Evolutionary conservation across 2,888 invertebrate species (phyloP).

Genomic region (Esperia sulphurella): DNA sequence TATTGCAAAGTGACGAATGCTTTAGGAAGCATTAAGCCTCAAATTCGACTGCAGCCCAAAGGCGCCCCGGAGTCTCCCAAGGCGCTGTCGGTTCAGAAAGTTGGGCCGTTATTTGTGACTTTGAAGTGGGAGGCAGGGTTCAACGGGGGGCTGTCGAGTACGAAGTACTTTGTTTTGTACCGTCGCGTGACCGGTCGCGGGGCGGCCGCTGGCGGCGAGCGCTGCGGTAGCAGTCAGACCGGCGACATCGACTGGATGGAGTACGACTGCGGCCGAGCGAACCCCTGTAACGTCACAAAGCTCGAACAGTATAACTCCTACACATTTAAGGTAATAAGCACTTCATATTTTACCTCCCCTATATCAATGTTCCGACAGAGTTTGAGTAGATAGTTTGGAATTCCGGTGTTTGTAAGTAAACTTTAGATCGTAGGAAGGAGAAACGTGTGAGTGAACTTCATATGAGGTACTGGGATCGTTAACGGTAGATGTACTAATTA

Average conservation of each 20-base stretch:
- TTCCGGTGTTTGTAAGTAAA: conserved; percentile 5
- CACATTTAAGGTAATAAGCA: conserved; percentile 85
- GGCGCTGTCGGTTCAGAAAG: conserved; percentile 83
- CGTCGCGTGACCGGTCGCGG: conserved; percentile 80
- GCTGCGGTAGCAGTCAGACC: conserved; percentile 46
- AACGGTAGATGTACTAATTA: too few relatives aligned
- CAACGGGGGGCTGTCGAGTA: conserved; percentile 92
- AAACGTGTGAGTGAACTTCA: not conserved
- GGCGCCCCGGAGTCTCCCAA: conserved; percentile 92
- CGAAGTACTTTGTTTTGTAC: conserved; percentile 92
- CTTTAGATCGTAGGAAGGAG: not conserved
- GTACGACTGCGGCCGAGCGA: conserved; percentile 90
- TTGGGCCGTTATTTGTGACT: conserved; percentile 89
- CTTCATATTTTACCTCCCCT: not conserved
- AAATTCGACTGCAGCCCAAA: conserved; percentile 90
- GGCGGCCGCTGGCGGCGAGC: conserved; percentile 71
- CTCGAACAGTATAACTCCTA: conserved; percentile 93
- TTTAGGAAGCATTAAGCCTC: conserved; percentile 86
- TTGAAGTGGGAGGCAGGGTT: conserved; percentile 94
- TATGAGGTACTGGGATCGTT: not conserved
- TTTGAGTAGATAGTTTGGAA: not conserved
- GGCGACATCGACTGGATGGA: conserved; percentile 87
- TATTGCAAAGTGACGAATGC: conserved; percentile 92
- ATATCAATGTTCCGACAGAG: not conserved
- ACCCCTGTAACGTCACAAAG: conserved; percentile 92